Conservation (phyloP, 2,113 vertebrate species). For the Nymphicus hollandicus region DNA sequence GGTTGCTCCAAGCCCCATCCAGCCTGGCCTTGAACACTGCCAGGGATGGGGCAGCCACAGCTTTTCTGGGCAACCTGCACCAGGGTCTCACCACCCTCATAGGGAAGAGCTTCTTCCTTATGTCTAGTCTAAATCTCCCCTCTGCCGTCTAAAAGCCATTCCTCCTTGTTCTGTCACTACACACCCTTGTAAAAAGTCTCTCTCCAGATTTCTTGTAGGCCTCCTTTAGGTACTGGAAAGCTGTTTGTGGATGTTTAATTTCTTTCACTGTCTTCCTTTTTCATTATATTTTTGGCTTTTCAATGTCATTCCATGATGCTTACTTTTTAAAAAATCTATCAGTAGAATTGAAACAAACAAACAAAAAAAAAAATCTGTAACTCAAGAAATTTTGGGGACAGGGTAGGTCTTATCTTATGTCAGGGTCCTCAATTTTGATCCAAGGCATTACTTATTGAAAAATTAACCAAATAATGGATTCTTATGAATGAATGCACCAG, state of each 20-base stretch:
- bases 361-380: neutral
- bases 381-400: neutral
- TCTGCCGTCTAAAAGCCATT: neutral
- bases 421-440: neutral
- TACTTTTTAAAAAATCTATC: neutral
- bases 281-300: rapidly evolving
- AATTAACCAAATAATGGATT: neutral
- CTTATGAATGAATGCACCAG: neutral
- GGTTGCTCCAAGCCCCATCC: neutral
- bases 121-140: neutral
- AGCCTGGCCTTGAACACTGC: neutral
- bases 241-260: neutral
- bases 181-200: neutral
- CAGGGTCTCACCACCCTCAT: neutral
- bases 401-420: neutral
- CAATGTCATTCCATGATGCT: rapidly evolving
- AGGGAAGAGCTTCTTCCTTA: neutral
- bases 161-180: neutral
- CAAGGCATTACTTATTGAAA: neutral
- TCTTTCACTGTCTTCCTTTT: neutral
- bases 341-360: neutral
- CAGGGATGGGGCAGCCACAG: neutral
- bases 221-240: neutral
- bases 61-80: neutral
- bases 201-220: neutral